Evolutionary conservation across 1,140 invertebrate genomes (phyloP).

Genomic region (Brachionus paranguensis): DNA sequence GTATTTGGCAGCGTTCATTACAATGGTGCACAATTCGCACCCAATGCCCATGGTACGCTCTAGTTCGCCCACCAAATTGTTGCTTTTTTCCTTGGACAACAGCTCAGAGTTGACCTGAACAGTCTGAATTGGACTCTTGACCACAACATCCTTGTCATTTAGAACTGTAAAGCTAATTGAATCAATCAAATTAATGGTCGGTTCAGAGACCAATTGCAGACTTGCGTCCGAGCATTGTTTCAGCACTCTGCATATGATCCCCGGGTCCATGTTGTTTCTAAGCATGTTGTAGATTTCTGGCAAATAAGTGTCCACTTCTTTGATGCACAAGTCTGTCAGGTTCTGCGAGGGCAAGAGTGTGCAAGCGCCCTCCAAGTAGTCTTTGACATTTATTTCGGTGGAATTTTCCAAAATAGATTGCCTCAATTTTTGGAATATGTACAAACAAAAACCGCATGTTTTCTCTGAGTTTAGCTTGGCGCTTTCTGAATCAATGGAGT

Average conservation of each 20-base stretch:
- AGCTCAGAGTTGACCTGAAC: not conserved
- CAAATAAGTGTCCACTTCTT: not conserved
- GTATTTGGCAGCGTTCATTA: constrained; percentile 8
- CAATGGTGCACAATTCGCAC: constrained; percentile 36
- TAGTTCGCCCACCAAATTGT: not conserved
- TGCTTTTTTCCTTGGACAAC: not conserved
- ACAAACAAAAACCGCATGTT: constrained; percentile 24
- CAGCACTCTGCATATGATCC: constrained; percentile 18
- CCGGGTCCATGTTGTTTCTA: constrained; percentile 22
- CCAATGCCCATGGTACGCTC: not conserved
- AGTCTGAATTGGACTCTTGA: not conserved
- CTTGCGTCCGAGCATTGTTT: constrained; percentile 9
- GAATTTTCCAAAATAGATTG: constrained; percentile 1
- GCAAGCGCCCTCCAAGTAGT: constrained; percentile 35
- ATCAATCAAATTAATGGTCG: not conserved
- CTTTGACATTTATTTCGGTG: constrained; percentile 11
- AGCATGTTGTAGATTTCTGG: constrained; percentile 28
- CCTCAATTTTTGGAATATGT: constrained; percentile 21
- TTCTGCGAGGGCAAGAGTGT: not conserved
- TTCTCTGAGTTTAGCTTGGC: not conserved
- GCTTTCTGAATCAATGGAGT: not conserved
- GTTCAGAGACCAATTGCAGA: not conserved
- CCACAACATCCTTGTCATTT: not conserved
- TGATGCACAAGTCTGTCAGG: not conserved
- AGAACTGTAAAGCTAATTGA: not conserved